Evolutionary conservation across 2,797 vertebrate species (phyloP).

Genomic region (Gymnothorax reevesii): DNA sequence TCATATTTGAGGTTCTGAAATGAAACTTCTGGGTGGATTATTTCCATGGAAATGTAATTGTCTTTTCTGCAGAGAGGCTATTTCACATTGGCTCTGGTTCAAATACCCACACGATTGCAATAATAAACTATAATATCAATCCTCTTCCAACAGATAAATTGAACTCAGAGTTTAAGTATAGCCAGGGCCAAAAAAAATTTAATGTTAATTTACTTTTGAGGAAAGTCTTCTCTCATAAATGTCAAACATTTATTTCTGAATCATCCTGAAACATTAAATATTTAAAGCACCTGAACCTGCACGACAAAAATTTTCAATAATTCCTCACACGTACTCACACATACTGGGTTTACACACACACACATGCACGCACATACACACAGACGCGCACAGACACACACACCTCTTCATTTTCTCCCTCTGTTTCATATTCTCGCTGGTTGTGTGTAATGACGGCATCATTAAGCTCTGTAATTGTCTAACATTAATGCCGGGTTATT

Average conservation of each 20-base stretch:
- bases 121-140: constrained; percentile 8
- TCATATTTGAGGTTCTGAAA: constrained; percentile 2
- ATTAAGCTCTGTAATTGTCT: constrained; percentile 23
- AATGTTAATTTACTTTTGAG: neutral
- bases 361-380: neutral
- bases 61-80: constrained; percentile 11
- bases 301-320: neutral
- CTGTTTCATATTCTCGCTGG: constrained; percentile 7
- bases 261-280: neutral
- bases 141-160: neutral
- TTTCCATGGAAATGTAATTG: constrained; percentile 18
- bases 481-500: constrained; percentile 15
- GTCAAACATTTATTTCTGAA: neutral
- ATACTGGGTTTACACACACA: neutral
- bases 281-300: neutral
- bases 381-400: neutral
- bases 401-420: neutral
- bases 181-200: neutral
- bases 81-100: neutral
- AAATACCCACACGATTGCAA: neutral
- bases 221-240: neutral
- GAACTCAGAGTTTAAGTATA: constrained; percentile 4
- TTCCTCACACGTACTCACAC: neutral
- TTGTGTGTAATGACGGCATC: constrained; percentile 15
- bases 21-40: constrained; percentile 21